Evolutionary conservation across 2,113 vertebrate genomes (phyloP).

Genomic region (Dromiciops gliroides): DNA sequence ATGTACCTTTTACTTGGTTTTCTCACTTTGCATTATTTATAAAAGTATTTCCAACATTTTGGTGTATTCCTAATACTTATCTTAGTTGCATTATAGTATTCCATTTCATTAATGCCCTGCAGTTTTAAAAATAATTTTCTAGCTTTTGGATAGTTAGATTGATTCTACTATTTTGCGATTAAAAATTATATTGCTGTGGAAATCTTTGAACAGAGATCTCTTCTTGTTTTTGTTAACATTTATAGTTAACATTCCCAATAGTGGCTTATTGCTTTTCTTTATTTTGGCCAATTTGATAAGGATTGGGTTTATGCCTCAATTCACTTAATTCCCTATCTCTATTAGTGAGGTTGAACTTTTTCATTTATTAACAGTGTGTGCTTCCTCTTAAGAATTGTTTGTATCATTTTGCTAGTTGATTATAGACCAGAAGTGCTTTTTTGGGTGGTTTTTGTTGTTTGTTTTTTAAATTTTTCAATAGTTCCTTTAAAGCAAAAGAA

Average conservation of each 20-base stretch:
- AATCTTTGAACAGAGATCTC: not conserved
- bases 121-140: not conserved
- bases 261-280: not conserved
- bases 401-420: not conserved
- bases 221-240: not conserved
- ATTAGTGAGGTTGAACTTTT: not conserved
- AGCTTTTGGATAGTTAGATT: not conserved
- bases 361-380: not conserved
- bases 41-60: not conserved
- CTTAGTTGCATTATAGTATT: not conserved
- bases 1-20: not conserved
- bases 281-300: not conserved
- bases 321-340: not conserved
- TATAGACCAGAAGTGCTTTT: not conserved
- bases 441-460: too few relatives aligned
- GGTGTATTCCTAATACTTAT: not conserved
- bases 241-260: not conserved
- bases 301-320: not conserved
- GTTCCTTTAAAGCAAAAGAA: not conserved
- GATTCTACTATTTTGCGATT: not conserved
- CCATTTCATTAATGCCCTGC: not conserved
- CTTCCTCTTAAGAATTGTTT: not conserved
- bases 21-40: not conserved
- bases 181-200: not conserved
- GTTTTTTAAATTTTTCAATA: not conserved